Percentiles rank a stretch among this genome's conserved stretches.
Conservation (phyloP, 2,888 invertebrate genomes). For the Mechanitis messenoides region DNA sequence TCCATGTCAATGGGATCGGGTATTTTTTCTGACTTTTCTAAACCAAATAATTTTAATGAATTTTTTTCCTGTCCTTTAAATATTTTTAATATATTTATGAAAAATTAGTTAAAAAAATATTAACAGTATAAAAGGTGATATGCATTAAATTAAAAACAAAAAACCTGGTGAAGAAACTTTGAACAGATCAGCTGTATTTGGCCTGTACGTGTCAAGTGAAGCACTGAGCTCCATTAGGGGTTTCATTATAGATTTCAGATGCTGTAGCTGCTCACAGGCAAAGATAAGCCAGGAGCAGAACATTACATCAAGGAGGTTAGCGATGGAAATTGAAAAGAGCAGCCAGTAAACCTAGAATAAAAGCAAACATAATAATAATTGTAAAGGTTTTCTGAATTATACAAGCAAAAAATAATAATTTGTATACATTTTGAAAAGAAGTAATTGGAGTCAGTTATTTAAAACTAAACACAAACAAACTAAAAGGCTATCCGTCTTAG, state of each 20-base stretch:
- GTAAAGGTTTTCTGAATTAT: not conserved
- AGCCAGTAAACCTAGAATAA: slow-evolving; percentile 79
- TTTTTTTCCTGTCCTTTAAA: not conserved
- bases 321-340: slow-evolving; percentile 78
- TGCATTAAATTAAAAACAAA: not conserved
- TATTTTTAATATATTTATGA: not conserved
- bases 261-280: slow-evolving; percentile 90
- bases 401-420: too few relatives aligned
- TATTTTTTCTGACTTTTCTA: slow-evolving; percentile 64
- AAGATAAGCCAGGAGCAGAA: slow-evolving; percentile 92
- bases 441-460: too few relatives aligned
- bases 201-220: slow-evolving; percentile 84
- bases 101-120: not conserved
- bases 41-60: not conserved
- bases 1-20: slow-evolving; percentile 79
- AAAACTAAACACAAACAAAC: too few relatives aligned
- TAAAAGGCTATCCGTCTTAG: too few relatives aligned
- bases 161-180: slow-evolving; percentile 74
- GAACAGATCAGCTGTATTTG: slow-evolving; percentile 83
- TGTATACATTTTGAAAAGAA: too few relatives aligned
- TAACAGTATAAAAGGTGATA: not conserved
- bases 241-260: slow-evolving; percentile 90
- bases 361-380: not conserved
- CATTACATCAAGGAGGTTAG: slow-evolving; percentile 82
- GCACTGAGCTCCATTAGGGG: slow-evolving; percentile 91